A percentile compares a stretch with the other conserved stretches of the same genome.
Evolutionary conservation across 2,113 vertebrate species (phyloP).

Genomic region (Pontoporia blainvillei): DNA sequence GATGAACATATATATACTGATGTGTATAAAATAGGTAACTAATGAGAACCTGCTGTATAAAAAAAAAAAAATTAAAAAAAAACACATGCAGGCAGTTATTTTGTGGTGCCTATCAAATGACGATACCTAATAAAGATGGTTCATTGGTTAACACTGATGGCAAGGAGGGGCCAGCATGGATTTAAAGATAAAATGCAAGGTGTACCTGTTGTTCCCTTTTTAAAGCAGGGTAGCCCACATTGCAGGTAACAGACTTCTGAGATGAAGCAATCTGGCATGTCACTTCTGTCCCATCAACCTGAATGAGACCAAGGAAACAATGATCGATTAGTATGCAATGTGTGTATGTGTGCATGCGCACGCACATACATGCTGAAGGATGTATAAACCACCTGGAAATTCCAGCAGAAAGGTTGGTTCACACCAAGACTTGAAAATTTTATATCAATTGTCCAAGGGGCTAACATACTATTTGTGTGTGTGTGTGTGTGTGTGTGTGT

Average conservation of each 20-base stretch:
- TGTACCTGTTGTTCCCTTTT: conserved; percentile 84
- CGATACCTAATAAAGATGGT: no score
- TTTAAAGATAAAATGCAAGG: not conserved
- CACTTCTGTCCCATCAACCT: conserved; percentile 89
- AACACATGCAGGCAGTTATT: not conserved
- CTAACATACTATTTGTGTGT: not conserved
- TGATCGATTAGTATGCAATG: not conserved
- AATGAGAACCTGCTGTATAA: no score
- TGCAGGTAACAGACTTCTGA: conserved; percentile 83
- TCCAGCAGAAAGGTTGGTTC: not conserved
- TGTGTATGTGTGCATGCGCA: not conserved
- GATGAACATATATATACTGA: no score
- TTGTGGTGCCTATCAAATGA: not conserved
- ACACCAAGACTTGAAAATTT: not conserved
- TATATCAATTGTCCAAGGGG: not conserved
- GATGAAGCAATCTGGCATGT: conserved; percentile 82
- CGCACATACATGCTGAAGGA: not conserved
- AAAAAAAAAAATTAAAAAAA: no score
- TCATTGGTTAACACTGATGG: not conserved
- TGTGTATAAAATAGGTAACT: no score
- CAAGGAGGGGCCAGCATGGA: not conserved
- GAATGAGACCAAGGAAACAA: conserved; percentile 39
- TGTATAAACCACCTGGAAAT: not conserved
- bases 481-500: no score
- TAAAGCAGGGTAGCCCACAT: conserved; percentile 89